Conservation (phyloP, 2,888 invertebrate genomes). For the Teleiodes luculella region DNA sequence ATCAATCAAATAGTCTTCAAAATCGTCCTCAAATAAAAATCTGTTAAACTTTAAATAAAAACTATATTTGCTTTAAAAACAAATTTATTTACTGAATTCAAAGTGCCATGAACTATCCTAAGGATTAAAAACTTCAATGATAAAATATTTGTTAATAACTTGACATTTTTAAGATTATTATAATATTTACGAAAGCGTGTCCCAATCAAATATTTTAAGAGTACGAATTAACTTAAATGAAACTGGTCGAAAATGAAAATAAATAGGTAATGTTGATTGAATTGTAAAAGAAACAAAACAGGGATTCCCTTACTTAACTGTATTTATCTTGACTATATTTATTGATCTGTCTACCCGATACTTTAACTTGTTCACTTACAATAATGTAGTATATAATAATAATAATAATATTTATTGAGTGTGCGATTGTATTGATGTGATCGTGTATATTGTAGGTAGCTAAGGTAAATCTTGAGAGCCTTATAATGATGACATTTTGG, state of each 20-base stretch:
- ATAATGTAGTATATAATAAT: background rate
- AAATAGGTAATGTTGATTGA: conserved; percentile 14
- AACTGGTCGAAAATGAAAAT: conserved; percentile 13
- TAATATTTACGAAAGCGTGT: conserved; percentile 21
- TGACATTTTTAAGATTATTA: conserved; percentile 25
- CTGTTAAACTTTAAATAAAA: background rate
- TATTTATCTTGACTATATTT: conserved; percentile 46
- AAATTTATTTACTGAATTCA: conserved; percentile 28
- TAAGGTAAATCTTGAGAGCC: conserved; percentile 39
- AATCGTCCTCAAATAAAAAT: too few relatives aligned
- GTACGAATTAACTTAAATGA: background rate
- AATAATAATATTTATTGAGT: conserved; percentile 16
- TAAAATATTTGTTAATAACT: conserved; percentile 28
- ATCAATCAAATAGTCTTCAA: too few relatives aligned
- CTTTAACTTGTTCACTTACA: conserved; percentile 21
- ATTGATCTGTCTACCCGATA: conserved; percentile 43
- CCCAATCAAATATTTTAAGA: conserved; percentile 5
- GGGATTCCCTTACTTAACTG: conserved; percentile 47
- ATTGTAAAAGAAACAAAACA: conserved; percentile 41
- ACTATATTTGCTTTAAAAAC: background rate
- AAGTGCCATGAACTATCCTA: conserved; percentile 35
- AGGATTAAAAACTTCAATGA: conserved; percentile 33
- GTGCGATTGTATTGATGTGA: conserved; percentile 20
- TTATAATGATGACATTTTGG: conserved; percentile 41
- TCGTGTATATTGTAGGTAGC: conserved; percentile 10